Percentiles rank a stretch among this genome's conserved stretches.
These are phyloP conservation scores for Drosophila littoralis DNA, from an alignment of 1,140 invertebrate genomes.

Conservation along the genomic window DNA sequence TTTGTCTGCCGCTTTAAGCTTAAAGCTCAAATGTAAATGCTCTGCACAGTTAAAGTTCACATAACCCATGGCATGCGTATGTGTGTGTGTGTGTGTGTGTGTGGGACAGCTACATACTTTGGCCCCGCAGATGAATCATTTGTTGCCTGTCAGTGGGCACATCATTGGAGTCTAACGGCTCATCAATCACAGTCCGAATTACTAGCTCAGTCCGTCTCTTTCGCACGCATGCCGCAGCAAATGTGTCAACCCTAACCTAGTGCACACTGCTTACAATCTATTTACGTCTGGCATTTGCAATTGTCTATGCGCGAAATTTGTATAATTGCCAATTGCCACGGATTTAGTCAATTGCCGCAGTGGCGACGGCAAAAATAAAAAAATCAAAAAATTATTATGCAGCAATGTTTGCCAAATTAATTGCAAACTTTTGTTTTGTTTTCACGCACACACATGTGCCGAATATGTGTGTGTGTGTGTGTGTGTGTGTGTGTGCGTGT, in stretches of 20 bases:
- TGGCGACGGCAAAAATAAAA: conserved; percentile 56
- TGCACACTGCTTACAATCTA: conserved; percentile 37
- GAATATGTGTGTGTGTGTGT: not conserved
- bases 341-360: conserved; percentile 75
- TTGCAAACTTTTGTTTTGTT: conserved; percentile 32
- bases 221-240: conserved; percentile 7
- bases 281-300: conserved; percentile 47
- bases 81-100: conserved; percentile 1
- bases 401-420: conserved; percentile 76
- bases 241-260: conserved; percentile 48
- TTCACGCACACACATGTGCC: too few relatives aligned
- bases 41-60: conserved; percentile 57
- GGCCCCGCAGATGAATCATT: conserved; percentile 55
- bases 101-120: conserved; percentile 16
- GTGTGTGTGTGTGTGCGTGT: not conserved
- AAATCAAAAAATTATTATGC: conserved; percentile 26
- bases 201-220: not conserved
- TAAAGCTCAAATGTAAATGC: conserved; percentile 60
- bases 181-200: conserved; percentile 65
- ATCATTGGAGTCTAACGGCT: conserved; percentile 62
- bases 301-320: conserved; percentile 71
- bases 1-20: conserved; percentile 35
- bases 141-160: conserved; percentile 59
- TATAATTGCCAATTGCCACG: conserved; percentile 80
- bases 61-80: conserved; percentile 59